Percentiles rank a stretch among this genome's conserved stretches.
These are phyloP conservation scores for Vanessa atalanta DNA, from an alignment of 1,140 invertebrate genomes.

Conservation along the genomic window DNA sequence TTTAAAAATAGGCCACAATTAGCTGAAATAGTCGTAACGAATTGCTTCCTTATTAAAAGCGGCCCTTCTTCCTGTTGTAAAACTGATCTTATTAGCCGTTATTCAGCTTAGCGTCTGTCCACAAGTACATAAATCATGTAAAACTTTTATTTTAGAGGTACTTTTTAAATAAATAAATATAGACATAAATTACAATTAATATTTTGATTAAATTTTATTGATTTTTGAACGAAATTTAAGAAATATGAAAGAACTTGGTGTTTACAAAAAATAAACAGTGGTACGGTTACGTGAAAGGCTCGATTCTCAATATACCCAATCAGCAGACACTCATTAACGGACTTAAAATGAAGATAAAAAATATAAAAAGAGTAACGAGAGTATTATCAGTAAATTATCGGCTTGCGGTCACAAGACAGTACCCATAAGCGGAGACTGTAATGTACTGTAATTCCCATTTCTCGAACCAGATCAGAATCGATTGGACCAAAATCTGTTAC, in stretches of 20 bases:
- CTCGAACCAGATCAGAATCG: conserved; percentile 51
- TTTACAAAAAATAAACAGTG: background rate
- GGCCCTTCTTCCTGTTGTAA: conserved; percentile 48
- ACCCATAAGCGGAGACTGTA: conserved; percentile 54
- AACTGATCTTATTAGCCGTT: conserved; percentile 35
- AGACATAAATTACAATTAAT: background rate
- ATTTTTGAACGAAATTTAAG: too few relatives aligned
- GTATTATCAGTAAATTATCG: conserved; percentile 64
- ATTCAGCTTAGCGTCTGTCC: conserved; percentile 20
- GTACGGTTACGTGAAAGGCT: conserved; percentile 25
- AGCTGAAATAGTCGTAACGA: conserved; percentile 44
- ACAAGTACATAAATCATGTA: background rate
- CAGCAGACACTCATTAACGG: conserved; percentile 42
- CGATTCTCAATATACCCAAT: conserved; percentile 40
- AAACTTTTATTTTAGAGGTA: background rate
- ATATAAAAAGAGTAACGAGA: conserved; percentile 47
- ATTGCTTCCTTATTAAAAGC: conserved; percentile 52
- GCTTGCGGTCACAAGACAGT: conserved; percentile 47
- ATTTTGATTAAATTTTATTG: too few relatives aligned
- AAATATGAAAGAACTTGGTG: background rate
- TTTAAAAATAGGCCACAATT: conserved; percentile 38
- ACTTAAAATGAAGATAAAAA: conserved; percentile 49
- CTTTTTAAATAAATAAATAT: too few relatives aligned
- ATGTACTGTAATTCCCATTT: conserved; percentile 50
- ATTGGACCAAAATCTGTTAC: conserved; percentile 42